Conservation (phyloP, 2,888 invertebrate genomes). For the Andrena fulva region DNA sequence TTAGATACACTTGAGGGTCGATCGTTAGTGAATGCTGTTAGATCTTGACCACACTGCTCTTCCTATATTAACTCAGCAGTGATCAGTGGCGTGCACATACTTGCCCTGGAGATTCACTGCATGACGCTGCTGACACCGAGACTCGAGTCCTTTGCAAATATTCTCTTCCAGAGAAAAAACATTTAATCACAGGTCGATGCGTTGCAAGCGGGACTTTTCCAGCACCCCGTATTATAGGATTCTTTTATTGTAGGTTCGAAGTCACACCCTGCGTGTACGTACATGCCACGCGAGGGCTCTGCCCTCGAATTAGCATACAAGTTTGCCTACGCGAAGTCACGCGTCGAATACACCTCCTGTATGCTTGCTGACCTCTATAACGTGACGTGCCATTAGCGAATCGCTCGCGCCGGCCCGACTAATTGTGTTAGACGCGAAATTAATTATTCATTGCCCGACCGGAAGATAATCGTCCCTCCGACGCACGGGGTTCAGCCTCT, state of each 20-base stretch:
- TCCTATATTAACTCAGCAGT: too few species aligned
- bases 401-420: slow-evolving; percentile 29
- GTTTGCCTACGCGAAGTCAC: slow-evolving; percentile 66
- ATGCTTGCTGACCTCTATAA: slow-evolving; percentile 40
- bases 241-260: background rate
- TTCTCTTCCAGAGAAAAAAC: too few species aligned
- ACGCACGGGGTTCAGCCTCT: background rate
- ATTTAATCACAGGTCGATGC: too few species aligned
- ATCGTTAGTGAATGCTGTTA: too few species aligned
- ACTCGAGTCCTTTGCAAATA: too few species aligned
- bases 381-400: slow-evolving; percentile 36
- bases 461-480: slow-evolving; percentile 39
- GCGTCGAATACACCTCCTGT: slow-evolving; percentile 31
- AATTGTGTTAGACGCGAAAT: slow-evolving; percentile 51
- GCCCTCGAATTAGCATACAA: slow-evolving; percentile 62
- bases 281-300: slow-evolving; percentile 52
- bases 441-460: slow-evolving; percentile 47
- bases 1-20: too few species aligned
- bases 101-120: too few species aligned
- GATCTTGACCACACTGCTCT: too few species aligned
- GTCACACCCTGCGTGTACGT: slow-evolving; percentile 45
- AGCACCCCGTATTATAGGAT: background rate
- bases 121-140: too few species aligned
- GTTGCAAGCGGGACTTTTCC: too few species aligned
- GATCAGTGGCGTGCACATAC: too few species aligned